These are phyloP conservation scores for Pteronura brasiliensis DNA, from an alignment of 2,113 vertebrate genomes.

Conservation along the genomic window DNA sequence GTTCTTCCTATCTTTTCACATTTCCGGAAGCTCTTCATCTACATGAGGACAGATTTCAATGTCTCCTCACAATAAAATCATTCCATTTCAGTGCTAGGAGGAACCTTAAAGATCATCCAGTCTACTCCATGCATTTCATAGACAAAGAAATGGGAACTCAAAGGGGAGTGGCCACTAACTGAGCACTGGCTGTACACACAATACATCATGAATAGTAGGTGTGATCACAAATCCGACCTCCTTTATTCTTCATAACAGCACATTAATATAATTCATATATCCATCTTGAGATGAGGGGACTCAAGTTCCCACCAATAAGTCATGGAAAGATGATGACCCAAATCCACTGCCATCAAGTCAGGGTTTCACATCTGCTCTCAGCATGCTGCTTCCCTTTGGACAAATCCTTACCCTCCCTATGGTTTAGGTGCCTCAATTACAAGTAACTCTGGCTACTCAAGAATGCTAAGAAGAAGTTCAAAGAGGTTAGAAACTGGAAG, in stretches of 20 bases:
- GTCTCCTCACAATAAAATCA: neutral
- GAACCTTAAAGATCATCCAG: neutral
- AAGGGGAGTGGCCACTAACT: neutral
- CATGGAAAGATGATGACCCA: neutral
- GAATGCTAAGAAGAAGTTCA: neutral
- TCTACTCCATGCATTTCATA: neutral
- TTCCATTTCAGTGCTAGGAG: neutral
- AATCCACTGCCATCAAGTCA: neutral
- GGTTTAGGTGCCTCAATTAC: neutral
- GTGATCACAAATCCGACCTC: neutral
- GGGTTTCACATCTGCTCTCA: neutral
- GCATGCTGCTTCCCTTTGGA: neutral
- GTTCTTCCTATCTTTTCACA: neutral
- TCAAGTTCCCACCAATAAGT: neutral
- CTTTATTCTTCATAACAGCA: neutral
- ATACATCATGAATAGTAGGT: neutral
- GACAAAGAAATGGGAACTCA: neutral
- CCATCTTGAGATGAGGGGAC: neutral
- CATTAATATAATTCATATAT: neutral
- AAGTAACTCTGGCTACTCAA: neutral
- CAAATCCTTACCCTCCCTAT: neutral
- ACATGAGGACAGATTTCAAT: neutral
- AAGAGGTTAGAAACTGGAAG: neutral
- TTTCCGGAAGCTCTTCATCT: neutral
- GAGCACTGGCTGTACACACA: neutral